Evolutionary conservation across 2,888 invertebrate genomes (phyloP).

Genomic region (Deilephila porcellus): DNA sequence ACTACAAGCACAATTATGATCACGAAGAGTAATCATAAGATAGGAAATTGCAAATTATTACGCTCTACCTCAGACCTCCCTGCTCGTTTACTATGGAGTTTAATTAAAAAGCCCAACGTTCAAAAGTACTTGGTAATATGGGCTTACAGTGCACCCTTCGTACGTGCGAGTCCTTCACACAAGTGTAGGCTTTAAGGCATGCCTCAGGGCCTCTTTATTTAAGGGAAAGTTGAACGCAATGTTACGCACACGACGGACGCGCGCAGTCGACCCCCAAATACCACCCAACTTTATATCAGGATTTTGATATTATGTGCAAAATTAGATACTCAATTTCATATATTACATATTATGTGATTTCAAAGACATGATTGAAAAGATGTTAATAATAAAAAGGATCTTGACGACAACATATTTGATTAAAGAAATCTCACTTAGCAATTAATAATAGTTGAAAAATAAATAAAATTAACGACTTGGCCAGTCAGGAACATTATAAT

Average conservation of each 20-base stretch:
- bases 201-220: conserved; percentile 54
- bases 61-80: conserved; percentile 16
- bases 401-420: no score
- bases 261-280: background rate
- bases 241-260: background rate
- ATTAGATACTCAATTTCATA: no score
- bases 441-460: no score
- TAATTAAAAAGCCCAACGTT: conserved; percentile 77
- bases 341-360: no score
- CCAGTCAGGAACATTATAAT: no score
- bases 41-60: conserved; percentile 31
- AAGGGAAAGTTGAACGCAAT: conserved; percentile 45
- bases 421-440: no score
- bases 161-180: conserved; percentile 57
- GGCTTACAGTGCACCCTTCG: conserved; percentile 59
- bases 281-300: no score
- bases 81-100: conserved; percentile 55
- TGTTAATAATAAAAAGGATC: no score
- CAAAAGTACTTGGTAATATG: conserved; percentile 68
- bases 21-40: conserved; percentile 27
- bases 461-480: no score
- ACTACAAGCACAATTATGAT: conserved; percentile 33
- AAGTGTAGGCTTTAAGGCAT: conserved; percentile 47
- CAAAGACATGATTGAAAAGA: no score
- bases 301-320: no score